Conservation (phyloP, 2,888 invertebrate genomes). For the Synanthedon vespiformis region DNA sequence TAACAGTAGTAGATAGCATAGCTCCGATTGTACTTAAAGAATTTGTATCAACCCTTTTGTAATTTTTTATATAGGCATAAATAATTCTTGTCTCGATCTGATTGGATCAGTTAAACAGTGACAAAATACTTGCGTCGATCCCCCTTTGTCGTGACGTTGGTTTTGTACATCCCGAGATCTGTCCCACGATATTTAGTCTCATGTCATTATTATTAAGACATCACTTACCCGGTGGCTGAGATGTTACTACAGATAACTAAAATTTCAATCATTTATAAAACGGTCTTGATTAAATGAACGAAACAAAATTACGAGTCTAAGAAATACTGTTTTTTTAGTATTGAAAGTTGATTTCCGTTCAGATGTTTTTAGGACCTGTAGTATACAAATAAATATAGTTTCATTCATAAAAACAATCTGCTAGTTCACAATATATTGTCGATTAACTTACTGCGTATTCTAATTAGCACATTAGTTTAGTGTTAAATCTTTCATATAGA, state of each 20-base stretch:
- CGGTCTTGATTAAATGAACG: conserved; percentile 31
- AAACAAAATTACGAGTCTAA: conserved; percentile 13
- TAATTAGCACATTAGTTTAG: too few species aligned
- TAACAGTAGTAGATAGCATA: not conserved
- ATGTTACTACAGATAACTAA: conserved; percentile 41
- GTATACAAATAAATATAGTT: too few species aligned
- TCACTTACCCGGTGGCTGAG: conserved; percentile 67
- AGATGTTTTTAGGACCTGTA: too few species aligned
- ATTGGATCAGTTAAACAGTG: conserved; percentile 65
- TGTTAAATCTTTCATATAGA: too few species aligned
- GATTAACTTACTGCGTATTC: too few species aligned
- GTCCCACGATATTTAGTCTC: conserved; percentile 60
- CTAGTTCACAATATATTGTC: too few species aligned
- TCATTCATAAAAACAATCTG: too few species aligned
- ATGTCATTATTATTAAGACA: conserved; percentile 68
- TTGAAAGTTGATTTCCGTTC: too few species aligned
- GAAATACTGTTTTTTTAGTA: too few species aligned
- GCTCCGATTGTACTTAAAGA: conserved; percentile 10
- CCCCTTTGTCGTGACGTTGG: conserved; percentile 55
- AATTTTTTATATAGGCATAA: conserved; percentile 29
- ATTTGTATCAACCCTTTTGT: conserved; percentile 49
- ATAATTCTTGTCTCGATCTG: conserved; percentile 32
- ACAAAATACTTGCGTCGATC: conserved; percentile 59
- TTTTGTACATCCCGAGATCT: conserved; percentile 48
- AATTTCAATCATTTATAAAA: conserved; percentile 48